phyloP scores from a whole-genome alignment of 2,113 vertebrate species.

The Toxotes chatareus region DNA sequence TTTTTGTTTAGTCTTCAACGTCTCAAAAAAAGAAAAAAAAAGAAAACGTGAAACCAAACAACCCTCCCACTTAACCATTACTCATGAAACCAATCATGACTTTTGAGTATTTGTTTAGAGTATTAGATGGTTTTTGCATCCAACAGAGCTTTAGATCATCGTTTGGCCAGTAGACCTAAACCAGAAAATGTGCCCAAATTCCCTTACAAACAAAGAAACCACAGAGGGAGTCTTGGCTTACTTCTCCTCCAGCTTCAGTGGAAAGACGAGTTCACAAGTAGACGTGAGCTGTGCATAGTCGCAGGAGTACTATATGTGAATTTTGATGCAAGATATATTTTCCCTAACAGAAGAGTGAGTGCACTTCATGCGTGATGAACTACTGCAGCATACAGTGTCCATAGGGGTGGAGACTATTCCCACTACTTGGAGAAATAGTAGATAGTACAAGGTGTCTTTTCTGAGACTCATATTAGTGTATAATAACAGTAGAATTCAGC shows the following conservation, averaged over 20 bases:
- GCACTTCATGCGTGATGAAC: slow-evolving; percentile 11
- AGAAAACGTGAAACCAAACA: not conserved
- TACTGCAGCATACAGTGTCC: slow-evolving; percentile 1
- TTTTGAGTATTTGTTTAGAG: not conserved
- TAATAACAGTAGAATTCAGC: not conserved
- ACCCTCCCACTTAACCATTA: not conserved
- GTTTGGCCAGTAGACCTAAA: not conserved
- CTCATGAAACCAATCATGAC: not conserved
- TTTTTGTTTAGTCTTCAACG: not conserved
- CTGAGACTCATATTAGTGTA: not conserved
- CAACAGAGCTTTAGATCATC: slow-evolving; percentile 10
- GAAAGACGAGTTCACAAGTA: not conserved
- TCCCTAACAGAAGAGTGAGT: not conserved
- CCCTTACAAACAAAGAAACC: slow-evolving; percentile 9
- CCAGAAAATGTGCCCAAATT: not conserved
- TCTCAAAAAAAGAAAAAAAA: not conserved
- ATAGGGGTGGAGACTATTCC: slow-evolving; percentile 6
- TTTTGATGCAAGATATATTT: slow-evolving; percentile 1
- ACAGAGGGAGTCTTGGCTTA: slow-evolving; percentile 17
- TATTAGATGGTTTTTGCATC: not conserved
- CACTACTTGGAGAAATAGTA: not conserved
- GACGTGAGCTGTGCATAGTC: not conserved
- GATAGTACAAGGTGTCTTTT: not conserved
- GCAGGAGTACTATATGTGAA: not conserved
- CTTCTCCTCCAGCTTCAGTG: slow-evolving; percentile 4